Conservation (phyloP, 1,140 invertebrate species). For the Bombus vancouverensis region DNA sequence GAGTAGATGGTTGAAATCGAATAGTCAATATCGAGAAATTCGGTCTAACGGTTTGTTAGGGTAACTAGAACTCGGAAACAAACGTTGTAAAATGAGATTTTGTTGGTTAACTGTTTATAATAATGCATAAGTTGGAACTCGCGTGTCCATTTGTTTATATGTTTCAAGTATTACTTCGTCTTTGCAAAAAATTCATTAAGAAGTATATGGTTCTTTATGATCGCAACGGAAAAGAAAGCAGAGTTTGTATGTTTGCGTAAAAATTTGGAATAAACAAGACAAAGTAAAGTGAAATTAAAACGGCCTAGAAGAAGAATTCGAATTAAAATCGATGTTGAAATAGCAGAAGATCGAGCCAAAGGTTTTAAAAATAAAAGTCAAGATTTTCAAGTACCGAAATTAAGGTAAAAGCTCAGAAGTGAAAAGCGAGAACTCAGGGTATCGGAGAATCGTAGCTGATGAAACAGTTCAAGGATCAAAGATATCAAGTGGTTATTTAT, state of each 20-base stretch:
- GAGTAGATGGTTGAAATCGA: not conserved
- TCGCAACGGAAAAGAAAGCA: too few species aligned
- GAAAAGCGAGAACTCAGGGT: not conserved
- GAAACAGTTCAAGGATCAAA: not conserved
- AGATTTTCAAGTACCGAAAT: too few species aligned
- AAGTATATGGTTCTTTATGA: too few species aligned
- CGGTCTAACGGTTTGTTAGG: not conserved
- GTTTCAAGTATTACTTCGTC: too few species aligned
- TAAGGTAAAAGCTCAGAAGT: not conserved
- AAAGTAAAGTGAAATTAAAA: not conserved
- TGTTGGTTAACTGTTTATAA: not conserved
- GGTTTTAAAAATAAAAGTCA: too few species aligned
- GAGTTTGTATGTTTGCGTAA: too few species aligned
- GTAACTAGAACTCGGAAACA: too few species aligned
- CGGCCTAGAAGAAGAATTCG: not conserved
- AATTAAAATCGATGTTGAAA: not conserved
- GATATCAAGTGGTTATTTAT: not conserved
- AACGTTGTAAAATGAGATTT: not conserved
- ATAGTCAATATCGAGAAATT: not conserved
- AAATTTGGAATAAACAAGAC: too few species aligned
- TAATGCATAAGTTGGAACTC: too few species aligned
- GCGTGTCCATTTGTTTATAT: too few species aligned
- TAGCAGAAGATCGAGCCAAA: not conserved
- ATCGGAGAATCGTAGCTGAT: not conserved
- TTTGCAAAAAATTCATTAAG: too few species aligned